Evolutionary conservation across 2,888 invertebrate genomes (phyloP), one percentile per base, ranked within the genome.

Genomic region (Acronicta alni): DNA sequence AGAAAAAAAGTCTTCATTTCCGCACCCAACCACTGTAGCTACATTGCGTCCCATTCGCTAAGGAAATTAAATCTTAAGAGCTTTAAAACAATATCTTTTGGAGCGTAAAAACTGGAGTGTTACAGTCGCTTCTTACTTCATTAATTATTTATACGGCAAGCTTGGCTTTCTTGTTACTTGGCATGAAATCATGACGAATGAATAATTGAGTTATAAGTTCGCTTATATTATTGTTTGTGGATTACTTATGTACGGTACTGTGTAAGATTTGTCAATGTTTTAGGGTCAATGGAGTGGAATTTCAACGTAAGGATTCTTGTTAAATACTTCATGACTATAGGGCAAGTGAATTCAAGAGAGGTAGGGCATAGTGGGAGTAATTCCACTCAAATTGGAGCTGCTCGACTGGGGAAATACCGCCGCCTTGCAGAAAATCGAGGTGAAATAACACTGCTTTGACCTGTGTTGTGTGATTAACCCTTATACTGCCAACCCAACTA

Each of bases 91-190:
- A 77, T 76, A 77, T 69, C 72, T 75, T 66, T 60, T 57, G 65
- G 61, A 72, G 73, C 78, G 72, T 77, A 80, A 81, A 82, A 82
- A 72, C 63, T 69, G 55, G 57, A 80, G 74, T 77, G 75, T 74
- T 80, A 71, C 67, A 67, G 54, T 56, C 60, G 72, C 69, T 79
- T 72, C 71, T 73, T 72, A 53, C 55, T 67, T 80, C 72, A 78
- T 82, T 79, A 83, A 82, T 81, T 77, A 80, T 81, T 81, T 77
- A 81, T 81, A 68, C 52, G 51, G 46, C 49, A 15, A 66, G 67
- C 54, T 45, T 45, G 58, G 66, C 59, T 69, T 66, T 72, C 78
- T 77, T 80, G 78, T 77, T 69, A 57, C 73, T 67, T 54, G 58
- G 52, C 53, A 53, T 58, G 70, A 70, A 76, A 80, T 80, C 67